phyloP scores from a whole-genome alignment of 2,113 vertebrate genomes.

The Cryptomyrus ogoouensis region DNA sequence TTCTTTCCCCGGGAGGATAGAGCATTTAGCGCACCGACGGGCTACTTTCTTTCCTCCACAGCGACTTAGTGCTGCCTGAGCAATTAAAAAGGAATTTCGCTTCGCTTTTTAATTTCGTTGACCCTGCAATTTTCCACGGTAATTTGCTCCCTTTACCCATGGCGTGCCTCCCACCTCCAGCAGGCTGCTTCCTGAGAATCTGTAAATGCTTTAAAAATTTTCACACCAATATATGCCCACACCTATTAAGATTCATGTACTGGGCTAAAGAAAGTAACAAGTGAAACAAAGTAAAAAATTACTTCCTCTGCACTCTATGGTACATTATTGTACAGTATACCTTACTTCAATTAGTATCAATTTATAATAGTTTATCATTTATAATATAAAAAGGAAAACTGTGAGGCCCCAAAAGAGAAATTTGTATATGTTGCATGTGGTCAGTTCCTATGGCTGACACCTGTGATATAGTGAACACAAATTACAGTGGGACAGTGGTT shows the following conservation, averaged over 20 bases:
- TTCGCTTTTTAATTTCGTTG: not conserved
- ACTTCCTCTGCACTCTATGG: not conserved
- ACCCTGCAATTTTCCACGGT: constrained; percentile 3
- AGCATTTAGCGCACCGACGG: not conserved
- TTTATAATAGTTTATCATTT: not conserved
- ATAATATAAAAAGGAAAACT: not conserved
- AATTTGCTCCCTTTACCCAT: not conserved
- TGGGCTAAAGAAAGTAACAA: not conserved
- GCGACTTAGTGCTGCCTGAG: not conserved
- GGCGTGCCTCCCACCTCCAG: not conserved
- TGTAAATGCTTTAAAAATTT: not conserved
- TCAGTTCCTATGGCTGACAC: not conserved
- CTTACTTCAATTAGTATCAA: not conserved
- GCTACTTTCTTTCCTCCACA: not conserved
- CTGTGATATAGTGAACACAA: not conserved
- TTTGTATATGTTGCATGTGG: not conserved
- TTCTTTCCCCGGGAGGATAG: not conserved
- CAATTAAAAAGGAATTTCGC: constrained; percentile 4
- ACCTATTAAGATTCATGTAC: not conserved
- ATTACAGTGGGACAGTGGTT: not conserved
- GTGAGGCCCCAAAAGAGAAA: not conserved
- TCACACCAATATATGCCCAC: not conserved
- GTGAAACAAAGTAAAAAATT: not conserved
- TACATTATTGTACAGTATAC: not conserved
- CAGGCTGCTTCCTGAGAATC: not conserved